Evolutionary conservation across 53 echinoderm and acorn worm genomes (phyloP), one percentile per base, ranked within the genome.

Genomic region (Paracentrotus lividus): DNA sequence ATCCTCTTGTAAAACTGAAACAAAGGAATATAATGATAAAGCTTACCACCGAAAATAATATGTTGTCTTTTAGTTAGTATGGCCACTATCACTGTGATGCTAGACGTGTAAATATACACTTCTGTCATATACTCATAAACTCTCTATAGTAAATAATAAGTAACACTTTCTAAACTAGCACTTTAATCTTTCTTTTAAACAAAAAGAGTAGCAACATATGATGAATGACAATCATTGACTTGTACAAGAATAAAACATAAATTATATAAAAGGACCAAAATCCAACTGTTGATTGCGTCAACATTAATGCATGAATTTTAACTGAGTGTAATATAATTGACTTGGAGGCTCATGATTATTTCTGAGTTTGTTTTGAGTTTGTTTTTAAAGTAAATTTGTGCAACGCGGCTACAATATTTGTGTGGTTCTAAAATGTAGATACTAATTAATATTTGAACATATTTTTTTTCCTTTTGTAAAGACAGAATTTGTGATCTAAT

Each of bases 371-470:
- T 44, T 45, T 78, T 78, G 45, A 78, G 23, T 13, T 78, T 78
- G 81, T 47, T 78, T 78, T 86, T 86, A 15, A 86, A 49, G 85
- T 29, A 53, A 52, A 53, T 55, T 43, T 86, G 86, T 86, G 86
- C 86, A 86, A 86, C 86, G 55, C 29, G 55, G 21, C 86, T 56
- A 0, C 77, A 31, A 36, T 54, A 13, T 86, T 55, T 32, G 5
- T 32, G 56, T 14, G 31, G 56, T 86, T 86, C 53, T 86, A 34
- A 34, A 54, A 52, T 86, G 86, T 86, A 86, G 55, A 55, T 85
- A 85, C 16, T 49, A 49, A 49, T 51, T 47, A 44, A 54, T 53
- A 54, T 86, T 86, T 86, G 81, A 45, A 78, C 81, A 78, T 78
- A 45, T 21, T 54, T n/a, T n/a, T n/a, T n/a, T 52, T 86, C 56